Evolutionary conservation across 2,113 vertebrate genomes (phyloP).

Genomic region (Bubo bubo): DNA sequence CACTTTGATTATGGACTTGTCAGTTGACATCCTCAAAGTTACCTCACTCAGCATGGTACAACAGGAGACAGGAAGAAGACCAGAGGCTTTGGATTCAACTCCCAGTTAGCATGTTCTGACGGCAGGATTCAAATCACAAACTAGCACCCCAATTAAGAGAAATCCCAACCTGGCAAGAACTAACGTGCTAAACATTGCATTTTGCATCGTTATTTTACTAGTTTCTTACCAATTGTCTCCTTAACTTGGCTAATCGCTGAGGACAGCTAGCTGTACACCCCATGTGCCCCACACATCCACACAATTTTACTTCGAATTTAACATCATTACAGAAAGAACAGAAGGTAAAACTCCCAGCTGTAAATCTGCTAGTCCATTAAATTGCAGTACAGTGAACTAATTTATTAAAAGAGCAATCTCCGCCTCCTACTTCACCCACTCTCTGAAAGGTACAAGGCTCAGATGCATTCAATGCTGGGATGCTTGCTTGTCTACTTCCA

Average conservation of each 20-base stretch:
- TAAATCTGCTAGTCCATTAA: neutral
- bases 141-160: neutral
- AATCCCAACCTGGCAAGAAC: neutral
- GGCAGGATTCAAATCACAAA: neutral
- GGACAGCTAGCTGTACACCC: neutral
- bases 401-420: neutral
- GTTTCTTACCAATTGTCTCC: neutral
- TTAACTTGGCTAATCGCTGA: neutral
- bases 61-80: neutral
- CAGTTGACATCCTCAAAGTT: neutral
- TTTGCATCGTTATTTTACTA: neutral
- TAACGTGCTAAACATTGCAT: neutral
- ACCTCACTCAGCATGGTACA: neutral
- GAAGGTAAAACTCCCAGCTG: neutral
- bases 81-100: neutral
- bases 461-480: neutral
- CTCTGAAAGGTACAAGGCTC: neutral
- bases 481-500: neutral
- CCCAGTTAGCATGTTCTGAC: neutral
- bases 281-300: too few species aligned
- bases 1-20: neutral
- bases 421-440: neutral
- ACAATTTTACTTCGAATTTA: neutral
- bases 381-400: neutral
- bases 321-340: neutral